Evolutionary conservation across 1,140 invertebrate species (phyloP).

Genomic region (Zaprionus tsacasi): DNA sequence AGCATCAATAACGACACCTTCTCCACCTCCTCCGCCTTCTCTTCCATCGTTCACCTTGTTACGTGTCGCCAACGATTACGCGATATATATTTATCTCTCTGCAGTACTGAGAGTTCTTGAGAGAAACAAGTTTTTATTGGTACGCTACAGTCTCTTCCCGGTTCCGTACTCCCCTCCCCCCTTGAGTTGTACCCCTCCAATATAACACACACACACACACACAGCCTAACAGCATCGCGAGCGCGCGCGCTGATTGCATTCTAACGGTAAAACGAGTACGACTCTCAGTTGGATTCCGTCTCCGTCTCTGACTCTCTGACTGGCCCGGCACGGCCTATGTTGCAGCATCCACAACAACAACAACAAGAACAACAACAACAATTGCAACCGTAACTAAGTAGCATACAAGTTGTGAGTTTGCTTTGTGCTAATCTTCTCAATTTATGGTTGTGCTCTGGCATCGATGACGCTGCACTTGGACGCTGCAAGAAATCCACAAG

Average conservation of each 20-base stretch:
- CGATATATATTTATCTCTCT: constrained; percentile 52
- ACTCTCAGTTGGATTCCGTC: constrained; percentile 37
- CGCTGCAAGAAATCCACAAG: constrained; percentile 64
- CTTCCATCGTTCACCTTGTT: constrained; percentile 29
- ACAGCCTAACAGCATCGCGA: constrained; percentile 56
- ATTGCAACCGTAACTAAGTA: constrained; percentile 59
- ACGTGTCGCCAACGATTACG: constrained; percentile 72
- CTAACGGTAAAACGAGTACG: constrained; percentile 83
- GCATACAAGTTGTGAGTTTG: constrained; percentile 60
- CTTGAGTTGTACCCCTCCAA: background rate
- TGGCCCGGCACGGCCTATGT: constrained; percentile 58
- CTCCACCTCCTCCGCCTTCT: background rate
- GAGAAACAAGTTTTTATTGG: constrained; percentile 76
- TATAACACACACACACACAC: constrained; percentile 13
- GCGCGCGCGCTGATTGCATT: constrained; percentile 75
- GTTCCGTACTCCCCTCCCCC: background rate
- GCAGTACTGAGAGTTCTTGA: constrained; percentile 45
- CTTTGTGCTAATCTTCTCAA: constrained; percentile 75
- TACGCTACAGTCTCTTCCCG: constrained; percentile 41
- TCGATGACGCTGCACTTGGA: constrained; percentile 64
- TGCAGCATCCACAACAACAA: constrained; percentile 71
- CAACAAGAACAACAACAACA: constrained; percentile 37
- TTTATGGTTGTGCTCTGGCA: constrained; percentile 59
- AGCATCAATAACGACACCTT: constrained; percentile 13
- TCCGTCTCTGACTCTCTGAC: constrained; percentile 19